Evolutionary conservation across 2,113 vertebrate genomes (phyloP).

Genomic region (Cricetomys ansorgei): DNA sequence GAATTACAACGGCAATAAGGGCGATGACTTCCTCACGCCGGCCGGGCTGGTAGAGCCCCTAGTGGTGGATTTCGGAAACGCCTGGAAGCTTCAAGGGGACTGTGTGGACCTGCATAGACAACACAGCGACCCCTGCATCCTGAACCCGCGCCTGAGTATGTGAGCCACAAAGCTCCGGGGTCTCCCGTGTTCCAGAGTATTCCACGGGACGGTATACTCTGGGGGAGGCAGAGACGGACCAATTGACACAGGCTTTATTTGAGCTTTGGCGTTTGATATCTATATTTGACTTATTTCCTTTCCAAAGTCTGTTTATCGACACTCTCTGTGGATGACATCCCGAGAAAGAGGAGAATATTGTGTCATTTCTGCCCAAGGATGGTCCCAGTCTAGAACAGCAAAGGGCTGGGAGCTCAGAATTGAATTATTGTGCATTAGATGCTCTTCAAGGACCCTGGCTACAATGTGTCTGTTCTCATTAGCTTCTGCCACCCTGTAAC

Average conservation of each 20-base stretch:
- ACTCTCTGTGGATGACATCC: background rate
- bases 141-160: slow-evolving; percentile 95
- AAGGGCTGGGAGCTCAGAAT: background rate
- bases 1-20: slow-evolving; percentile 96
- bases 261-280: background rate
- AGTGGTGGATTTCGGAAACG: slow-evolving; percentile 93
- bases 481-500: background rate
- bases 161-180: background rate
- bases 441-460: background rate
- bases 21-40: slow-evolving; percentile 94
- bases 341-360: background rate
- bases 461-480: background rate
- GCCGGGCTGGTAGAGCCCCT: slow-evolving; percentile 93
- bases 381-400: background rate
- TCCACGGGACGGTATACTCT: rapidly evolving
- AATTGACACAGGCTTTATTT: background rate
- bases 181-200: background rate
- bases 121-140: slow-evolving; percentile 91
- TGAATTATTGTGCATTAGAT: background rate
- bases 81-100: slow-evolving; percentile 94
- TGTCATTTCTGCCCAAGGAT: background rate
- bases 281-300: background rate
- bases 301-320: background rate
- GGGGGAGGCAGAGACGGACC: no score
- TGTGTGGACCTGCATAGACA: slow-evolving; percentile 90